Evolutionary conservation across 2,797 vertebrate species (phyloP), one percentile per base, ranked within the genome.

Genomic region (Characodon lateralis): DNA sequence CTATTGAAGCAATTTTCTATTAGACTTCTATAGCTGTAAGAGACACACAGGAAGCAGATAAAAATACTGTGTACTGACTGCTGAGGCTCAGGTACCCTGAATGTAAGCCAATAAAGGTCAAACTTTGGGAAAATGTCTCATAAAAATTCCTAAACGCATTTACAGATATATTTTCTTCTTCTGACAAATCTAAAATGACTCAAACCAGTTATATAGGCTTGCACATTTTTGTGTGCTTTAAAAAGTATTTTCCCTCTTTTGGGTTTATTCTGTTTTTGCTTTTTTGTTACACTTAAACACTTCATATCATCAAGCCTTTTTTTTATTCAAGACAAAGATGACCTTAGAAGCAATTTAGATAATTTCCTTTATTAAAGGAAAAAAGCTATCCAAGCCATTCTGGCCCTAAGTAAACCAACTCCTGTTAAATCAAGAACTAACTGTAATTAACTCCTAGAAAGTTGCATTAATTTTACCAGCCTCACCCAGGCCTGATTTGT

Each of bases 1-100:
- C 73, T 79, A 83, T 86, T 82, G 79, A 83, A 84, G 51, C 69
- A 78, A 72, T 80, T 78, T 68, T 78, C 48, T 63, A 58, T 70
- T 78, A 70, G 73, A 71, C 76, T 48, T 78, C 73, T 50, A 83
- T 71, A 88, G 82, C 76, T 70, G 50, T 63, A 12, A 59, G 50
- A n/a, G 72, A 61, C 73, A 74, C 76, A 78, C 72, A 83, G 46
- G 73, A 74, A 70, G 73, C 50, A 72, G 35, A 78, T 79, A 79
- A 76, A 82, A 77, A 80, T 56, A 39, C 14, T 26, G 22, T 53
- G 71, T 68, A 82, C 58, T 78, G 78, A 78, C 79, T 86, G 43
- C 22, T 72, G 65, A 56, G 56, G 75, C 76, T 71, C 28, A 77
- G 55, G 65, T 43, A 73, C 65, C 46, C 58, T 78, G 66, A 75